Evolutionary conservation across 2,888 invertebrate species (phyloP).

Genomic region (Drosophila peninsularis): DNA sequence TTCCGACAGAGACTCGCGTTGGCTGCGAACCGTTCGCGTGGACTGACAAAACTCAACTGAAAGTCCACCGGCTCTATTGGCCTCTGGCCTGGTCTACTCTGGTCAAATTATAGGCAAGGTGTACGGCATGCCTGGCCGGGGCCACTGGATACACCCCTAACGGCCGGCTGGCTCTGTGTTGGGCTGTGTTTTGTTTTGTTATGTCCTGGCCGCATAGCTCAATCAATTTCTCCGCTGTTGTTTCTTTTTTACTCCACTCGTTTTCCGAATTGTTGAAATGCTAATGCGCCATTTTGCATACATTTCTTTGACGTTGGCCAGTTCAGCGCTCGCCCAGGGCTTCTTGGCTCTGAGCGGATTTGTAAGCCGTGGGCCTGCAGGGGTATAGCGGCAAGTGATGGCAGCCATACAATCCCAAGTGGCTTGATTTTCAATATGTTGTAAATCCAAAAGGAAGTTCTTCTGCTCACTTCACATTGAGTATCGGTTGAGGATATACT

Average conservation of each 20-base stretch:
- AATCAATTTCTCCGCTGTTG: constrained; percentile 67
- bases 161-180: constrained; percentile 10
- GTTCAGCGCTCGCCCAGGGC: constrained; percentile 22
- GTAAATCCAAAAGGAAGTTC: constrained; percentile 5
- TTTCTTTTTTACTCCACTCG: constrained; percentile 20
- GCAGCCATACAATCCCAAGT: neutral
- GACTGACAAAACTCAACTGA: constrained; percentile 71
- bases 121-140: constrained; percentile 3
- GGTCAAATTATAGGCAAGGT: constrained; percentile 71
- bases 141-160: constrained; percentile 19
- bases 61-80: constrained; percentile 35
- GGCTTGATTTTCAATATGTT: constrained; percentile 6
- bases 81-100: constrained; percentile 29
- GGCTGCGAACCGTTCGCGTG: constrained; percentile 62
- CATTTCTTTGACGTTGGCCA: constrained; percentile 60
- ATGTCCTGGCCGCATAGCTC: constrained; percentile 50
- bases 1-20: constrained; percentile 15
- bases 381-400: neutral
- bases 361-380: neutral
- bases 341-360: constrained; percentile 11
- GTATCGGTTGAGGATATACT: neutral
- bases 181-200: constrained; percentile 13
- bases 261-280: constrained; percentile 71
- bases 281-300: constrained; percentile 80
- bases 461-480: neutral